These are phyloP conservation scores for Rhimphoctona megacephalus DNA, from an alignment of 2,888 invertebrate species.

Conservation along the genomic window DNA sequence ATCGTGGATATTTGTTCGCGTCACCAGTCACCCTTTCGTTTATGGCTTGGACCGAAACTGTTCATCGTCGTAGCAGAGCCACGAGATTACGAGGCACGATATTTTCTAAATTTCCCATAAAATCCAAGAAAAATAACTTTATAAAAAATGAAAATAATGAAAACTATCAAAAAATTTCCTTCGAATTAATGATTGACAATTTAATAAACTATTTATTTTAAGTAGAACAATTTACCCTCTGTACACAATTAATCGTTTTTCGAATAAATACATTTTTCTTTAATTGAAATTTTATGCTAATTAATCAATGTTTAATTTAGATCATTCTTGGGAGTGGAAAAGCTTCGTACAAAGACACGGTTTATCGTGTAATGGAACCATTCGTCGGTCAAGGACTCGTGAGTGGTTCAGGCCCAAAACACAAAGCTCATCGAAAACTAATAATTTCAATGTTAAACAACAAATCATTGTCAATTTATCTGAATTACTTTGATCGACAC, in stretches of 20 bases:
- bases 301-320: conserved; percentile 39
- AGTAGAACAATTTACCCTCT: background rate
- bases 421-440: conserved; percentile 64
- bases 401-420: conserved; percentile 70
- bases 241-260: background rate
- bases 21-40: conserved; percentile 70
- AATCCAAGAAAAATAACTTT: background rate
- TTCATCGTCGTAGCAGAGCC: conserved; percentile 71
- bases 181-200: background rate
- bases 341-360: conserved; percentile 71
- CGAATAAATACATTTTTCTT: no score
- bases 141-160: background rate
- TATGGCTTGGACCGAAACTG: conserved; percentile 74
- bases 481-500: conserved; percentile 69
- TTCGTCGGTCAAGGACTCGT: conserved; percentile 73
- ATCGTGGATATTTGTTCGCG: conserved; percentile 56
- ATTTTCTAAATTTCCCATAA: background rate
- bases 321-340: conserved; percentile 70
- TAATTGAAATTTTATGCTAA: no score
- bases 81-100: conserved; percentile 70
- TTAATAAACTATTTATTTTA: background rate
- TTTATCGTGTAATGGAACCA: conserved; percentile 73
- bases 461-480: conserved; percentile 65
- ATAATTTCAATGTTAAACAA: conserved; percentile 68
- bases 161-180: background rate